These are phyloP conservation scores for Heliconius hortense DNA, from an alignment of 2,888 invertebrate genomes.

Conservation along the genomic window DNA sequence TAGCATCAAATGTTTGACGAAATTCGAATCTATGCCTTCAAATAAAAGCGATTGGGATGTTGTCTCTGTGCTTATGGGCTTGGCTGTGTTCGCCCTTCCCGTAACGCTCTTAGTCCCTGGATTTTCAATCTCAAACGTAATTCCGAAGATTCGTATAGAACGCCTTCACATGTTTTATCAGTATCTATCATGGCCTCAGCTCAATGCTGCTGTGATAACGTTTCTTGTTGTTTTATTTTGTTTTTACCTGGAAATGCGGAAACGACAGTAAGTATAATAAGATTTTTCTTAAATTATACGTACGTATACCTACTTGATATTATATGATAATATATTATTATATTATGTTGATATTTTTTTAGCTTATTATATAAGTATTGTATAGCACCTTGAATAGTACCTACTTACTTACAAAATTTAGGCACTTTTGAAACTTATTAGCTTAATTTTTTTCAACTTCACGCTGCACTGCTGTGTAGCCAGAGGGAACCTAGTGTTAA, in stretches of 20 bases:
- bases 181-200: slow-evolving; percentile 61
- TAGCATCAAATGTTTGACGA: slow-evolving; percentile 30
- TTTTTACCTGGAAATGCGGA: slow-evolving; percentile 67
- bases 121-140: slow-evolving; percentile 66
- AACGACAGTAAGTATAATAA: slow-evolving; percentile 60
- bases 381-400: too few species aligned
- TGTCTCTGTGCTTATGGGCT: slow-evolving; percentile 41
- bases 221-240: slow-evolving; percentile 62
- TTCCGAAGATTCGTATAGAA: slow-evolving; percentile 65
- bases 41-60: slow-evolving; percentile 45
- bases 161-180: slow-evolving; percentile 61
- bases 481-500: too few species aligned
- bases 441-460: too few species aligned
- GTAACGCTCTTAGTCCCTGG: slow-evolving; percentile 65
- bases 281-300: not conserved
- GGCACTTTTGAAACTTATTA: too few species aligned
- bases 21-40: slow-evolving; percentile 49
- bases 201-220: slow-evolving; percentile 56
- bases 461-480: too few species aligned
- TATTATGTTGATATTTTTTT: too few species aligned
- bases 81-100: slow-evolving; percentile 66
- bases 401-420: too few species aligned
- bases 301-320: not conserved
- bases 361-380: too few species aligned
- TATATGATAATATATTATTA: too few species aligned